Percentiles rank a stretch among this genome's conserved stretches.
These are phyloP conservation scores for Liolophura sinensis DNA, from an alignment of 1,140 invertebrate genomes.

Conservation along the genomic window DNA sequence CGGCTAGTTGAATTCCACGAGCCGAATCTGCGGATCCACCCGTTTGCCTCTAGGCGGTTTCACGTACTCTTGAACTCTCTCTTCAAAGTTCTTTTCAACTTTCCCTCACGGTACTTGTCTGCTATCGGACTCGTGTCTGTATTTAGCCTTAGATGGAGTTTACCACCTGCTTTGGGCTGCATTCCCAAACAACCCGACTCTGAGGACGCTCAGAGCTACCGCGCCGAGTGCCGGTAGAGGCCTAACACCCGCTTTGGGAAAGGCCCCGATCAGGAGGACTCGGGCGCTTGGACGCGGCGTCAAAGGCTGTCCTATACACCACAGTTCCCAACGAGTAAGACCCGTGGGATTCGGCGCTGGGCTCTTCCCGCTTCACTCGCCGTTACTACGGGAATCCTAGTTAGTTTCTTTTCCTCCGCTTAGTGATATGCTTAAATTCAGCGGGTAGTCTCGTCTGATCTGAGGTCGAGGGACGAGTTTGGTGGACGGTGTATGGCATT, in stretches of 20 bases:
- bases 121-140: conserved; percentile 81
- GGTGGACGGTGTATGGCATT: neutral
- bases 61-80: conserved; percentile 86
- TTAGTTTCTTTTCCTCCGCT: conserved; percentile 93
- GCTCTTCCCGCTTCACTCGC: conserved; percentile 82
- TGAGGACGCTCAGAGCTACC: conserved; percentile 64
- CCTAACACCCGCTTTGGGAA: conserved; percentile 73
- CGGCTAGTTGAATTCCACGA: conserved; percentile 37
- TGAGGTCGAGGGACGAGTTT: conserved; percentile 63
- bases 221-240: conserved; percentile 64
- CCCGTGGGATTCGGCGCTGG: conserved; percentile 67
- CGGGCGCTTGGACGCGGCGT: conserved; percentile 53
- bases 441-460: conserved; percentile 74
- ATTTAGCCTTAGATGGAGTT: conserved; percentile 88
- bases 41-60: conserved; percentile 77
- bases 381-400: conserved; percentile 84
- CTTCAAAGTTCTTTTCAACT: conserved; percentile 89
- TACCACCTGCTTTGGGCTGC: conserved; percentile 82
- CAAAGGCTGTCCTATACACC: conserved; percentile 65
- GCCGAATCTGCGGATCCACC: conserved; percentile 52
- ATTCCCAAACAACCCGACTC: conserved; percentile 85
- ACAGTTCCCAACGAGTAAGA: conserved; percentile 65
- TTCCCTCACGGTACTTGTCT: conserved; percentile 90
- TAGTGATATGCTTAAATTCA: conserved; percentile 88
- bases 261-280: conserved; percentile 69